phyloP scores from a whole-genome alignment of 2,113 vertebrate genomes.

The Syrmaticus mikado region DNA sequence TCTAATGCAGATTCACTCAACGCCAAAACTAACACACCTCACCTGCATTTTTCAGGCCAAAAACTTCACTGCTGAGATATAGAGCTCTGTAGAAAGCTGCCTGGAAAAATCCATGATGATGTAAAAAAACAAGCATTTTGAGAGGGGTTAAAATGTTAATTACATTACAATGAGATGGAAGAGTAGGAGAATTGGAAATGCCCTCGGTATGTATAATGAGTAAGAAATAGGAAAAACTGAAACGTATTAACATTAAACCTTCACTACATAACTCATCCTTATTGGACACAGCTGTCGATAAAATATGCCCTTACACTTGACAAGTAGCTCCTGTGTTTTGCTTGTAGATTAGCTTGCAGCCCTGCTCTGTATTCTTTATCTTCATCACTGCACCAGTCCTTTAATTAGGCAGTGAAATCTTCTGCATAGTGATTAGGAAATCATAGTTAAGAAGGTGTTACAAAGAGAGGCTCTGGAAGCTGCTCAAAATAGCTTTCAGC shows the following conservation, averaged over 20 bases:
- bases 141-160: constrained; percentile 53
- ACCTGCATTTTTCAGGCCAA: neutral
- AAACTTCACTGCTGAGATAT: neutral
- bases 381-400: constrained; percentile 80
- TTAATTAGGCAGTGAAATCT: constrained; percentile 81
- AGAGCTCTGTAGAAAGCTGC: neutral
- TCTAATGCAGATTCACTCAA: neutral
- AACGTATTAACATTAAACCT: constrained; percentile 78
- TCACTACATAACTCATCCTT: constrained; percentile 74
- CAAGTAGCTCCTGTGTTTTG: constrained; percentile 80
- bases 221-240: constrained; percentile 41
- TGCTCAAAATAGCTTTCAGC: constrained; percentile 70
- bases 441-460: constrained; percentile 79
- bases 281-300: constrained; percentile 83
- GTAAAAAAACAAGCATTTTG: constrained; percentile 24
- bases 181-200: constrained; percentile 40
- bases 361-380: constrained; percentile 83
- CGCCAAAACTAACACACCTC: neutral
- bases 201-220: neutral
- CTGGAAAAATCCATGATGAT: neutral
- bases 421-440: constrained; percentile 83
- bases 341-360: constrained; percentile 79
- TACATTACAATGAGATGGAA: constrained; percentile 53
- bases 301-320: constrained; percentile 80
- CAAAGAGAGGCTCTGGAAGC: constrained; percentile 75